Evolutionary conservation across 2,888 invertebrate species (phyloP).

Genomic region (Metopia argyrocephala): DNA sequence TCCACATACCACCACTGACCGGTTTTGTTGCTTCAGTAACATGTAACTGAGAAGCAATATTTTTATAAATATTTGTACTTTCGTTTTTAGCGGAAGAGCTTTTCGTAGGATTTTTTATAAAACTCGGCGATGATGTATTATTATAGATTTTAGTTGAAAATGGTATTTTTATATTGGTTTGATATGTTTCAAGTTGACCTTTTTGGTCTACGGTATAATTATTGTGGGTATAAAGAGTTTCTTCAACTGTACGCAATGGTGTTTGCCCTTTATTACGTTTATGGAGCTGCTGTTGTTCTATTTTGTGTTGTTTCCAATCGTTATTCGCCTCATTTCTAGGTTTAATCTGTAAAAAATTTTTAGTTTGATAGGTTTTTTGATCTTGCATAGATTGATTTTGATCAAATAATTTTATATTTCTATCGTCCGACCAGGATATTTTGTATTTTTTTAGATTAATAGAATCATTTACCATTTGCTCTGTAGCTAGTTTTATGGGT

Average conservation of each 20-base stretch:
- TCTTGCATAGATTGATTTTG: neutral
- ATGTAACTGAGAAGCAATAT: neutral
- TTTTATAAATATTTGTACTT: neutral
- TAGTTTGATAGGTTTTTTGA: constrained; percentile 13
- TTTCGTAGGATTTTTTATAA: neutral
- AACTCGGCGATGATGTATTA: neutral
- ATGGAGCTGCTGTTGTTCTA: neutral
- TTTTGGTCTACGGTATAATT: neutral
- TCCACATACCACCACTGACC: no score
- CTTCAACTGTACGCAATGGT: neutral
- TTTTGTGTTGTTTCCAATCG: constrained; percentile 23
- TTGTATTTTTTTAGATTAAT: neutral
- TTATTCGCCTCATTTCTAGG: neutral
- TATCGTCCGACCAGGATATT: neutral
- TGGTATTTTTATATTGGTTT: neutral
- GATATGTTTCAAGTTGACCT: neutral
- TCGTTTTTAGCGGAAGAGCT: neutral
- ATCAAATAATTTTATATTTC: neutral
- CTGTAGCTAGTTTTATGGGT: neutral
- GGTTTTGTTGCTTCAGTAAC: no score
- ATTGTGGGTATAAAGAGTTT: no score
- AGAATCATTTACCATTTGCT: neutral
- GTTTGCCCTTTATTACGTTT: no score
- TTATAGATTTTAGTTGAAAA: neutral
- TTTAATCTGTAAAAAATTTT: constrained; percentile 11